A percentile compares a stretch with the other conserved stretches of the same genome.
Conservation (phyloP, 2,797 vertebrate genomes). For the Hybognathus amarus region DNA sequence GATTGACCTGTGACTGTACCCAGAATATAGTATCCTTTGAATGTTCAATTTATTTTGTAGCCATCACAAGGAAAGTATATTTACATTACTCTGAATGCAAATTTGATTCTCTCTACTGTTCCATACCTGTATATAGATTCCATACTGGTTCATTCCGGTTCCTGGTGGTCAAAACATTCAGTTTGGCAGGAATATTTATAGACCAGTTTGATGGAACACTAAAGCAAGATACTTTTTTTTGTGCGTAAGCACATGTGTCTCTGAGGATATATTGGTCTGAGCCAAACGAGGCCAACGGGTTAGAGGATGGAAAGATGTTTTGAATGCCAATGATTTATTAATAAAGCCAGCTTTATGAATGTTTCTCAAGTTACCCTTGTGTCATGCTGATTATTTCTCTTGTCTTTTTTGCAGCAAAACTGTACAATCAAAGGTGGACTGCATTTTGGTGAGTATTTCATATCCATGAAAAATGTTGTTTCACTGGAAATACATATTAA, state of each 20-base stretch:
- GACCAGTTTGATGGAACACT: constrained; percentile 64
- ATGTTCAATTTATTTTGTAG: background rate
- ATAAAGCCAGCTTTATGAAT: constrained; percentile 77
- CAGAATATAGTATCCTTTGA: constrained; percentile 6
- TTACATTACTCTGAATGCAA: constrained; percentile 22
- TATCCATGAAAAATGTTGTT: background rate
- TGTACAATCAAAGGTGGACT: constrained; percentile 98
- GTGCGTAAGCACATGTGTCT: constrained; percentile 73
- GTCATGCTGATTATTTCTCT: constrained; percentile 71
- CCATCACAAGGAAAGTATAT: constrained; percentile 5
- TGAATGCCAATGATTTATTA: constrained; percentile 81
- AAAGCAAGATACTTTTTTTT: constrained; percentile 61
- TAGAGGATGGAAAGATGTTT: constrained; percentile 75
- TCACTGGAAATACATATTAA: background rate
- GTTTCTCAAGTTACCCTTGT: constrained; percentile 71
- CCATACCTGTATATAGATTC: constrained; percentile 46
- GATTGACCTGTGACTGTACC: background rate
- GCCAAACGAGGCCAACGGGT: constrained; percentile 67
- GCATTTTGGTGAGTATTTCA: constrained; percentile 94
- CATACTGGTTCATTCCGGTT: constrained; percentile 52
- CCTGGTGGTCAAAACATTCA: constrained; percentile 40
- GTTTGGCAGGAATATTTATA: constrained; percentile 53
- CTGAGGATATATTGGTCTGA: constrained; percentile 69
- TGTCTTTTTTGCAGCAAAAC: constrained; percentile 86
- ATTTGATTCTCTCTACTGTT: constrained; percentile 14